A percentile compares a stretch with the other conserved stretches of the same genome.
phyloP scores from a whole-genome alignment of 2,888 invertebrate genomes.

The Leucania comma region DNA sequence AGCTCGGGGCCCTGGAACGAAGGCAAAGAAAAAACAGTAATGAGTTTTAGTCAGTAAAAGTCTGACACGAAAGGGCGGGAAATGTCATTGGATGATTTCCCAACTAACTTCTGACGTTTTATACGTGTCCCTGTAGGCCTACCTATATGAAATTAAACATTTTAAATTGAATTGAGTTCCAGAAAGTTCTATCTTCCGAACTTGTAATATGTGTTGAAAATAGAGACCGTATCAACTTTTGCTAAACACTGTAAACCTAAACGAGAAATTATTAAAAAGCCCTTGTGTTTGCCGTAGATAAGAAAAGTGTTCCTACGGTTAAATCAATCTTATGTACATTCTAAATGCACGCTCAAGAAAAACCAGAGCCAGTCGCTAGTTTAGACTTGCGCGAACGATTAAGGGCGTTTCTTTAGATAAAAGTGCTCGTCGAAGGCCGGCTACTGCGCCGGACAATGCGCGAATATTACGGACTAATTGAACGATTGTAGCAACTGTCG shows the following conservation, averaged over 20 bases:
- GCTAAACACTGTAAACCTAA: too few relatives aligned
- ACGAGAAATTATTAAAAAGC: too few relatives aligned
- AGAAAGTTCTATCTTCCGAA: neutral
- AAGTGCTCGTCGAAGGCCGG: constrained; percentile 68
- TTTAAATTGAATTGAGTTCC: too few relatives aligned
- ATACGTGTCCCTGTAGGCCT: too few relatives aligned
- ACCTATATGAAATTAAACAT: too few relatives aligned
- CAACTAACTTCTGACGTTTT: neutral
- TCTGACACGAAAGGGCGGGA: too few relatives aligned
- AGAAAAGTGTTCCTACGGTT: neutral
- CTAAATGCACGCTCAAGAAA: constrained; percentile 46
- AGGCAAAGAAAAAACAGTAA: too few relatives aligned
- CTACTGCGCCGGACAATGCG: constrained; percentile 64
- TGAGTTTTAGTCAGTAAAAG: too few relatives aligned
- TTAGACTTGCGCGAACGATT: constrained; percentile 51
- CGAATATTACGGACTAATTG: constrained; percentile 62
- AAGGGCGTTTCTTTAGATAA: constrained; percentile 71
- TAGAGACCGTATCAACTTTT: too few relatives aligned
- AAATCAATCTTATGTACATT: constrained; percentile 26
- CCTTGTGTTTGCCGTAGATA: too few relatives aligned
- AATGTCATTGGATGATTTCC: too few relatives aligned
- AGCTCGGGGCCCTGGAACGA: too few relatives aligned
- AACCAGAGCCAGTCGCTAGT: constrained; percentile 40
- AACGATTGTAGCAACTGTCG: constrained; percentile 58
- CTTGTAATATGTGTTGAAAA: neutral